Conservation (phyloP, 2,888 invertebrate genomes). For the Meghimatium bilineatum region DNA sequence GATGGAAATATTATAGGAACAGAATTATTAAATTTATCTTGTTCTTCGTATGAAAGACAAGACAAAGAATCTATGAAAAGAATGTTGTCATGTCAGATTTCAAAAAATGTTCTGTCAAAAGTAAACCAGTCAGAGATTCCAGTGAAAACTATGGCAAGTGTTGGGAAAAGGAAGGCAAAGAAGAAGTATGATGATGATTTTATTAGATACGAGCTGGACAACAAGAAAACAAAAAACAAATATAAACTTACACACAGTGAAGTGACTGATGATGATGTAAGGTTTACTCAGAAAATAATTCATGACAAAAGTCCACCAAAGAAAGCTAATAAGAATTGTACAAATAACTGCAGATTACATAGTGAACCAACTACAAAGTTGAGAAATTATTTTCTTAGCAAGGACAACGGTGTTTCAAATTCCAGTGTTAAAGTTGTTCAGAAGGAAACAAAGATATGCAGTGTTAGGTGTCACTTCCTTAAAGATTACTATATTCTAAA, state of each 20-base stretch:
- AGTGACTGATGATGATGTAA: neutral
- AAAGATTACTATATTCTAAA: neutral
- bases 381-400: neutral
- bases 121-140: neutral
- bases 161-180: slow-evolving; percentile 29
- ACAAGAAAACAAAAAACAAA: neutral
- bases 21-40: neutral
- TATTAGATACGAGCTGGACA: neutral
- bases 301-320: neutral
- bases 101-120: neutral
- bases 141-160: neutral
- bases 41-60: neutral
- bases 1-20: neutral
- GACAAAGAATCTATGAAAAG: neutral
- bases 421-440: neutral
- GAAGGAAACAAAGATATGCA: neutral
- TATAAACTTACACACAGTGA: neutral
- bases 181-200: slow-evolving; percentile 23
- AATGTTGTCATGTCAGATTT: neutral
- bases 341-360: neutral
- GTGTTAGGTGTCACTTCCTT: neutral
- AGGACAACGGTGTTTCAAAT: neutral
- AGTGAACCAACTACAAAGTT: too few species aligned
- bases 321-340: neutral
- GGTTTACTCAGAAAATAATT: neutral